A percentile compares a stretch with the other conserved stretches of the same genome.
Evolutionary conservation across 2,113 vertebrate genomes (phyloP).

Genomic region (Gavialis gangeticus): DNA sequence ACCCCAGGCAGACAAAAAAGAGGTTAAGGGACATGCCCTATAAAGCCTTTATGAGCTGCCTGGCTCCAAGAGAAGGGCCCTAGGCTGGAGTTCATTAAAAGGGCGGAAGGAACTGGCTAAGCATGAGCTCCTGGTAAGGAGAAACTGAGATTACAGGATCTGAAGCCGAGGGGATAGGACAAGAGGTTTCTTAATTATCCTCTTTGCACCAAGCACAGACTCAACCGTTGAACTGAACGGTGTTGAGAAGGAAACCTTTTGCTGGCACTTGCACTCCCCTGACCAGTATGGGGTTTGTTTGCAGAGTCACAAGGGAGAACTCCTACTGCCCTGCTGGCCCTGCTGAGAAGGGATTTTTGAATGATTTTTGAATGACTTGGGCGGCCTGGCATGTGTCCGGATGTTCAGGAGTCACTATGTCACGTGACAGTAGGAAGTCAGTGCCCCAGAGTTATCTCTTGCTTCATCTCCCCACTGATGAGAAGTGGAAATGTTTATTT

Average conservation of each 20-base stretch:
- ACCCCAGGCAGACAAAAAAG: background rate
- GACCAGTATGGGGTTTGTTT: background rate
- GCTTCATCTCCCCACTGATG: background rate
- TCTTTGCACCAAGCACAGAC: background rate
- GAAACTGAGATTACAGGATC: background rate
- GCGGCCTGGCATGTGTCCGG: background rate
- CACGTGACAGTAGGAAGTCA: too few relatives aligned
- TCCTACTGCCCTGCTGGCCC: background rate
- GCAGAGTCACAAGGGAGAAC: background rate
- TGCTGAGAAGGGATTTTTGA: background rate
- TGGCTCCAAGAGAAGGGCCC: background rate
- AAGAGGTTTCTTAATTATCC: background rate
- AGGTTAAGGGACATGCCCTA: background rate
- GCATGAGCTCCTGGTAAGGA: background rate
- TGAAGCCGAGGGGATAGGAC: background rate
- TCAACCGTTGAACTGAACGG: background rate
- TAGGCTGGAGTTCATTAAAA: slow-evolving; percentile 8
- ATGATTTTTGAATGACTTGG: background rate
- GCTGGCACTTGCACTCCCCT: background rate
- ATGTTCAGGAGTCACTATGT: background rate
- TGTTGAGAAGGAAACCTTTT: background rate
- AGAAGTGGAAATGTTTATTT: background rate
- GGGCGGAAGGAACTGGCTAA: background rate
- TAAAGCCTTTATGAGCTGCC: background rate
- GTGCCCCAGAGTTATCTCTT: background rate